Conservation (phyloP, 2,888 invertebrate genomes). For the Azorinus chamasolen region DNA sequence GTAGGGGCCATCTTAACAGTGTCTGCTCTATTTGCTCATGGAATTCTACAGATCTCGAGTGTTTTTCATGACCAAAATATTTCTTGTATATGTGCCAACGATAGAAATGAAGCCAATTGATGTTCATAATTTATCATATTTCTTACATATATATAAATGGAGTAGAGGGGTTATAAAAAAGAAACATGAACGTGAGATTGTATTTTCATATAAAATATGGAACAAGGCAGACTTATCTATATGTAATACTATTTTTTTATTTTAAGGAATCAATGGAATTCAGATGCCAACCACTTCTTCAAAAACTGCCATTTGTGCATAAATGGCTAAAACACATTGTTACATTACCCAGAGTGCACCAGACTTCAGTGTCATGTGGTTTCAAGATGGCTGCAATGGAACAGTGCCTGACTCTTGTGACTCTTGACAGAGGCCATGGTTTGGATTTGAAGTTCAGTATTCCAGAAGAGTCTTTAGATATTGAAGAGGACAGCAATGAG, state of each 20-base stretch:
- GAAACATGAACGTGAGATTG: no score
- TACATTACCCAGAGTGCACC: slow-evolving; percentile 66
- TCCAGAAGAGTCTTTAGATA: slow-evolving; percentile 47
- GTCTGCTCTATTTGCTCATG: no score
- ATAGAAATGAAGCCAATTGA: no score
- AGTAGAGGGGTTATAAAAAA: no score
- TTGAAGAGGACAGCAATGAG: slow-evolving; percentile 67
- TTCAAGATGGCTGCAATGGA: slow-evolving; percentile 42
- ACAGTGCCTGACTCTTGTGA: slow-evolving; percentile 16
- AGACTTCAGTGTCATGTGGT: slow-evolving; percentile 62
- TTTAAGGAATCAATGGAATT: slow-evolving; percentile 84
- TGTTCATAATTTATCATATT: no score
- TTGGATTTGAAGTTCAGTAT: slow-evolving; percentile 26
- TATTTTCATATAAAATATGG: no score
- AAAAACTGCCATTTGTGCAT: slow-evolving; percentile 56
- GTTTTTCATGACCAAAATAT: no score
- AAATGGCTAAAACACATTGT: slow-evolving; percentile 69
- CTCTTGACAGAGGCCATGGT: neutral
- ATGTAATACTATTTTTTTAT: neutral
- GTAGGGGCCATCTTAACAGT: no score
- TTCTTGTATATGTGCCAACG: no score
- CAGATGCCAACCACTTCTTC: slow-evolving; percentile 26
- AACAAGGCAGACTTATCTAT: no score
- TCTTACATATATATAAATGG: no score
- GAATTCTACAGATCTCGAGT: no score